A percentile compares a stretch with the other conserved stretches of the same genome.
These are phyloP conservation scores for Enteromius afrohamiltoni DNA, from an alignment of 2,797 vertebrate species.

Conservation along the genomic window DNA sequence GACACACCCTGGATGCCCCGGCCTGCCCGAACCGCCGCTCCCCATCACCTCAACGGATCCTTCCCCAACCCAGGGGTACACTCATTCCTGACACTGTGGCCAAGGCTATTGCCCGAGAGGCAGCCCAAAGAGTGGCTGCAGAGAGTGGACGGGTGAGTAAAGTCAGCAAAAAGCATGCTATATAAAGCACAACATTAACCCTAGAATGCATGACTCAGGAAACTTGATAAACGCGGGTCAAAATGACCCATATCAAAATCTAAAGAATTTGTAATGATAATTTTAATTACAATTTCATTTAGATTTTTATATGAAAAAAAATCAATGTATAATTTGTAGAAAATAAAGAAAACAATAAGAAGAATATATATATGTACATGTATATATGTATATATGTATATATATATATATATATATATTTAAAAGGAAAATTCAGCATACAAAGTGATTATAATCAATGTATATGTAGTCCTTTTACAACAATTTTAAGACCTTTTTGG, in stretches of 20 bases:
- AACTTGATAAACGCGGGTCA: neutral
- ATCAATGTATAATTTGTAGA: no score
- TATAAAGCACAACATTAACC: slow-evolving; percentile 1
- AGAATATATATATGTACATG: no score
- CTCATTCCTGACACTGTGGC: slow-evolving; percentile 91
- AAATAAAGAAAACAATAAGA: no score
- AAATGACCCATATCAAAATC: neutral
- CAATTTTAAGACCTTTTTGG: neutral
- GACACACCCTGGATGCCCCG: slow-evolving; percentile 86
- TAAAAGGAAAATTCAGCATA: neutral
- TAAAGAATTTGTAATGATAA: no score
- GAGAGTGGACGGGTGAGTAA: slow-evolving; percentile 87
- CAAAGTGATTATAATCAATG: neutral
- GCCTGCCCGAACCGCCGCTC: slow-evolving; percentile 81
- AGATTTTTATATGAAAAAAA: neutral
- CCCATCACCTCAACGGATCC: slow-evolving; percentile 92
- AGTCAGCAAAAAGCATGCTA: neutral
- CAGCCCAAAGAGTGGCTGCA: slow-evolving; percentile 89
- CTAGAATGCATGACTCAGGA: slow-evolving; percentile 33
- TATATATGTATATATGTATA: no score
- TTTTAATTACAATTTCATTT: neutral
- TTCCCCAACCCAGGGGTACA: slow-evolving; percentile 90
- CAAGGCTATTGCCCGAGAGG: slow-evolving; percentile 95
- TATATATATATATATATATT: no score
- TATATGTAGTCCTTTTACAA: neutral